Evolutionary conservation across 1,140 invertebrate genomes (phyloP).

Genomic region (Euglossa dilemma): DNA sequence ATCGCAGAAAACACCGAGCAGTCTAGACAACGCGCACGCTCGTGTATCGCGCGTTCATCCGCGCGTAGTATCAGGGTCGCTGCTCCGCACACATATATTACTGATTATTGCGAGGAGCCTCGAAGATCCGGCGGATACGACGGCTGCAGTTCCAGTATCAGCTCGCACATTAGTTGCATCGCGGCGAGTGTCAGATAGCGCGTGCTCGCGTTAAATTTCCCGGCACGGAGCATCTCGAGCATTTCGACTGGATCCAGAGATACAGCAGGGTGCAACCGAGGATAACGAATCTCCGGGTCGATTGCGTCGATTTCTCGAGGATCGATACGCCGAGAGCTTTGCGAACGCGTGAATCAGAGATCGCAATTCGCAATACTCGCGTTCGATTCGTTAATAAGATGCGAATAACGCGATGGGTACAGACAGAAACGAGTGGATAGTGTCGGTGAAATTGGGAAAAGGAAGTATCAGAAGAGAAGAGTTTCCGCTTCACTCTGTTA

Average conservation of each 20-base stretch:
- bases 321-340: too few relatives aligned
- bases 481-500: too few relatives aligned
- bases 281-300: not conserved
- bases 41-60: conserved; percentile 8
- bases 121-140: conserved; percentile 46
- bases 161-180: conserved; percentile 17
- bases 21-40: too few relatives aligned
- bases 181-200: conserved; percentile 54
- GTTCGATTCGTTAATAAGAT: too few relatives aligned
- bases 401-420: too few relatives aligned
- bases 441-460: too few relatives aligned
- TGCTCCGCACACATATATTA: conserved; percentile 16
- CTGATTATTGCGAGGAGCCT: conserved; percentile 37
- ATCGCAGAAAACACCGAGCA: not conserved
- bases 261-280: not conserved
- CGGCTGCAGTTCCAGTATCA: conserved; percentile 32
- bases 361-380: too few relatives aligned
- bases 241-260: not conserved
- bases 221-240: conserved; percentile 41
- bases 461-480: too few relatives aligned
- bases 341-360: too few relatives aligned
- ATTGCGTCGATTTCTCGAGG: too few relatives aligned
- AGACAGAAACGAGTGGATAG: too few relatives aligned
- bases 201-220: conserved; percentile 45
- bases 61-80: conserved; percentile 13